phyloP scores from a whole-genome alignment of 1,140 invertebrate species.

The Trachelipus rathkii region DNA sequence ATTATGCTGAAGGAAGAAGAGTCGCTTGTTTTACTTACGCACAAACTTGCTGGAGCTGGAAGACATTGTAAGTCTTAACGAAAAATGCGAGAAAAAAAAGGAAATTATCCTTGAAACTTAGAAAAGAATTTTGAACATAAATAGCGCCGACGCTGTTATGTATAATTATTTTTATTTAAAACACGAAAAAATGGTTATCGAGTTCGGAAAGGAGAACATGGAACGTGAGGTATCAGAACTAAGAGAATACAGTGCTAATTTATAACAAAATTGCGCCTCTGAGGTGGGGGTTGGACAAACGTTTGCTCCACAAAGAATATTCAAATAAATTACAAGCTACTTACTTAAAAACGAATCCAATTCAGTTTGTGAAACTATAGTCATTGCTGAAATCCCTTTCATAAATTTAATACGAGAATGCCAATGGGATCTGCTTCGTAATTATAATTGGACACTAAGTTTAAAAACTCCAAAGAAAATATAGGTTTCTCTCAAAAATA shows the following conservation, averaged over 20 bases:
- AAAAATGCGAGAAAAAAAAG: constrained; percentile 28
- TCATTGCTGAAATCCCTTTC: neutral
- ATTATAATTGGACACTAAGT: too few species aligned
- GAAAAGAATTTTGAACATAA: constrained; percentile 1
- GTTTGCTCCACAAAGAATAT: constrained; percentile 14
- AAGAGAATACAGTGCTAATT: constrained; percentile 19
- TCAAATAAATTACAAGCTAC: neutral
- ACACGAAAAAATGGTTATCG: constrained; percentile 29
- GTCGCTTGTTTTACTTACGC: neutral
- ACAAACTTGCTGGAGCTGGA: constrained; percentile 28
- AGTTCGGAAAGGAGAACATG: constrained; percentile 34
- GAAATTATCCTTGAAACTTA: constrained; percentile 4
- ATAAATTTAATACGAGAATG: neutral
- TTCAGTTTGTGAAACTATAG: neutral
- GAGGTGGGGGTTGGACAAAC: neutral
- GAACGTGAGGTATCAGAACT: constrained; percentile 27
- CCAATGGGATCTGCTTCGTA: neutral
- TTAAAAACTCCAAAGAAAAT: too few species aligned
- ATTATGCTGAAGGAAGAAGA: neutral
- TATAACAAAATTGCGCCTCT: constrained; percentile 12
- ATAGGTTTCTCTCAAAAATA: too few species aligned
- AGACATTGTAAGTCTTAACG: constrained; percentile 26
- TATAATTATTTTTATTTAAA: constrained; percentile 34
- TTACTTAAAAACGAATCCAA: constrained; percentile 11
- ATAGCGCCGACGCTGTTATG: constrained; percentile 32